Conservation (phyloP, 2,888 invertebrate genomes). For the Conus canariensis region DNA sequence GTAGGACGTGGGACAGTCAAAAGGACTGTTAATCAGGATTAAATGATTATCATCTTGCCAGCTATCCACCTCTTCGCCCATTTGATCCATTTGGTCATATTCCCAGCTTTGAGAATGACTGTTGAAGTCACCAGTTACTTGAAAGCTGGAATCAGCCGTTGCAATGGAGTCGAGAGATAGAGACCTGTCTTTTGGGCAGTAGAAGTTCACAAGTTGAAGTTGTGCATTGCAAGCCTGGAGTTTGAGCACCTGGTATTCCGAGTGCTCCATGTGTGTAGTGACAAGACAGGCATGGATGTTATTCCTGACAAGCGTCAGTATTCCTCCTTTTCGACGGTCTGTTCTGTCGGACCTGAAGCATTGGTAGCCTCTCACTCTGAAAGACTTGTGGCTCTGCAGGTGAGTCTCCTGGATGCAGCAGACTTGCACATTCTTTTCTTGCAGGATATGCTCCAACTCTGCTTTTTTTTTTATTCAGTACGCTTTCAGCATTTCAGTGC, state of each 20-base stretch:
- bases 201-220: not conserved
- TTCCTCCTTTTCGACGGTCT: slow-evolving; percentile 46
- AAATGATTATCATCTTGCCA: no score
- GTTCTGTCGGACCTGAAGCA: slow-evolving; percentile 34
- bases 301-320: slow-evolving; percentile 47
- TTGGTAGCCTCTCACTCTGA: slow-evolving; percentile 44
- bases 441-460: no score
- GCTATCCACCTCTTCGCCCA: slow-evolving; percentile 40
- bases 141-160: no score
- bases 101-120: slow-evolving; percentile 37
- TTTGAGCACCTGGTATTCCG: slow-evolving; percentile 1
- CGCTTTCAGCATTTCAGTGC: no score
- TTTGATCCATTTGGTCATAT: not conserved
- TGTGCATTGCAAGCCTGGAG: not conserved
- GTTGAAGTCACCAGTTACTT: slow-evolving; percentile 1
- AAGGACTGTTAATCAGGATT: slow-evolving; percentile 16
- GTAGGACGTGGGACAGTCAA: slow-evolving; percentile 36
- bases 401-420: slow-evolving; percentile 42
- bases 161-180: no score
- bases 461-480: no score
- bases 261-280: slow-evolving; percentile 34
- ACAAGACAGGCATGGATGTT: slow-evolving; percentile 41
- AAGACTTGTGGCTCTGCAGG: slow-evolving; percentile 36
- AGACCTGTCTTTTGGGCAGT: not conserved
- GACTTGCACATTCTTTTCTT: not conserved